Percentiles rank a stretch among this genome's conserved stretches.
phyloP scores from a whole-genome alignment of 2,888 invertebrate genomes.

The Mimas tiliae region DNA sequence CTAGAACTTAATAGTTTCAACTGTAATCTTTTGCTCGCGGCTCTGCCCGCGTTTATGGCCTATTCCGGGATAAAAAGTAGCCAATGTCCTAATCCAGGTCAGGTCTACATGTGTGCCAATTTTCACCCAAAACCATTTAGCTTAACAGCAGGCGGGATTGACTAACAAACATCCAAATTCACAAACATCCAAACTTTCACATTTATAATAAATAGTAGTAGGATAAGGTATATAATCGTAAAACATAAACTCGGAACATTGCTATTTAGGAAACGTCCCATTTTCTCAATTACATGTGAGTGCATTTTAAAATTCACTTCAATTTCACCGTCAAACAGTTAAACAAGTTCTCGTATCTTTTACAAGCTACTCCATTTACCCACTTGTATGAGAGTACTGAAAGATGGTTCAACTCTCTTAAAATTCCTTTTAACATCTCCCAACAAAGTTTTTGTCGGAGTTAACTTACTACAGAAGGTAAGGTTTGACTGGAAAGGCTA shows the following conservation, averaged over 20 bases:
- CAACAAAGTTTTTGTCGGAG: conserved; percentile 46
- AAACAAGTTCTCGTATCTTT: conserved; percentile 29
- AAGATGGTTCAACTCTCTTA: conserved; percentile 49
- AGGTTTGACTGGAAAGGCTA: conserved; percentile 26
- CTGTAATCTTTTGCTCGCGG: no score
- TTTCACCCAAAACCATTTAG: no score
- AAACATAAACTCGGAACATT: background rate
- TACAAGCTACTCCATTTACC: conserved; percentile 24
- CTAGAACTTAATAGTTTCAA: no score
- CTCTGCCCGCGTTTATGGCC: no score
- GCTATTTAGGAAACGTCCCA: background rate
- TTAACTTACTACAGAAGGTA: conserved; percentile 34
- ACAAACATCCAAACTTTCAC: no score
- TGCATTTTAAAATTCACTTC: conserved; percentile 15
- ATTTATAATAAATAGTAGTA: no score
- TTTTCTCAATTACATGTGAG: conserved; percentile 5
- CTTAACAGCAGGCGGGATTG: no score
- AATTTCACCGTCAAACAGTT: conserved; percentile 1
- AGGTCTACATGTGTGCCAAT: no score
- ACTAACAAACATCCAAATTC: no score
- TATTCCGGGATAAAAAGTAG: no score
- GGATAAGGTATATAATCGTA: no score
- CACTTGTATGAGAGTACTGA: conserved; percentile 34
- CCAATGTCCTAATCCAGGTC: no score
- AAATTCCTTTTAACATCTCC: conserved; percentile 52